These are phyloP conservation scores for Pocillopora meandrina DNA, from an alignment of 92 coral and sea anemone genomes.

Conservation along the genomic window DNA sequence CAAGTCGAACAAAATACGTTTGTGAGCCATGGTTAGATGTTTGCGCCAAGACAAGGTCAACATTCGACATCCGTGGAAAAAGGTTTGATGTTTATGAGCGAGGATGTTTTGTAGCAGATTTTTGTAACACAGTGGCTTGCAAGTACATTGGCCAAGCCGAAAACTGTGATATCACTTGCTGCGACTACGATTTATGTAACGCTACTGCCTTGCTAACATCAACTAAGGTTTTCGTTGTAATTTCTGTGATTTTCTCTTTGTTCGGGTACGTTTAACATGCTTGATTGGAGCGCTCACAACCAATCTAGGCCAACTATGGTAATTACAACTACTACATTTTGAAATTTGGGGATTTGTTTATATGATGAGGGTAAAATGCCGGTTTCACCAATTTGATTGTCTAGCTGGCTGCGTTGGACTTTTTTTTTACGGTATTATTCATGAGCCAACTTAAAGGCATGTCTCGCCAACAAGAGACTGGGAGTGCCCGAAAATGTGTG, in stretches of 20 bases:
- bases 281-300: not conserved
- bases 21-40: slow-evolving; percentile 40
- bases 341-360: not conserved
- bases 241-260: not conserved
- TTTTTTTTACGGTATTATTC: too few relatives aligned
- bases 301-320: not conserved
- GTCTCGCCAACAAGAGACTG: too few relatives aligned
- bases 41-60: slow-evolving; percentile 22
- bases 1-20: not conserved
- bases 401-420: too few relatives aligned
- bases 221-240: not conserved
- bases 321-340: not conserved
- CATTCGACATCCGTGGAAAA: slow-evolving; percentile 20
- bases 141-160: slow-evolving; percentile 24
- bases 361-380: too few relatives aligned
- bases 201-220: not conserved
- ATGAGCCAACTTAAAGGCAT: too few relatives aligned
- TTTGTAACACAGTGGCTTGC: slow-evolving; percentile 31
- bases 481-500: too few relatives aligned
- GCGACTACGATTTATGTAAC: slow-evolving; percentile 35
- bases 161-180: slow-evolving; percentile 20
- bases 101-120: slow-evolving; percentile 27
- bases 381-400: too few relatives aligned
- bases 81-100: slow-evolving; percentile 27
- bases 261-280: not conserved